phyloP scores from a whole-genome alignment of 2,113 vertebrate genomes.

The Sceloporus tristichus region DNA sequence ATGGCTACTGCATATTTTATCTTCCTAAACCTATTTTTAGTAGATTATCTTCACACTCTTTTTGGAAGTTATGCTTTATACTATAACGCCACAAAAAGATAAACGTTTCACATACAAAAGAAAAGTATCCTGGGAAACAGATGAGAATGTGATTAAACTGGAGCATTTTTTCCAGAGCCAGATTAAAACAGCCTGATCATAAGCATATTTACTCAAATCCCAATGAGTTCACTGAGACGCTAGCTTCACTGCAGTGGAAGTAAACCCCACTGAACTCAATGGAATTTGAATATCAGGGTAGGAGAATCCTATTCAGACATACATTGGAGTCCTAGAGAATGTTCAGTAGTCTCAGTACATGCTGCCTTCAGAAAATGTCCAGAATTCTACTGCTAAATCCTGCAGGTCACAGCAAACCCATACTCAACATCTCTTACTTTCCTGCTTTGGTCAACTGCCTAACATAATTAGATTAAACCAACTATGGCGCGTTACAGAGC shows the following conservation, averaged over 20 bases:
- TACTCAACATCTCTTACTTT: background rate
- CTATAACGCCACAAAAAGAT: constrained; percentile 41
- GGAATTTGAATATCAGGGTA: background rate
- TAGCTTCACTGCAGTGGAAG: background rate
- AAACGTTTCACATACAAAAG: constrained; percentile 52
- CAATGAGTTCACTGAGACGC: background rate
- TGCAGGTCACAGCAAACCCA: background rate
- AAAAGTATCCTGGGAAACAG: constrained; percentile 50
- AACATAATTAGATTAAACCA: background rate
- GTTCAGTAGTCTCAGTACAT: too few species aligned
- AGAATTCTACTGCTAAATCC: background rate
- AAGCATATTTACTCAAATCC: background rate
- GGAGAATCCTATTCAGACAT: too few species aligned
- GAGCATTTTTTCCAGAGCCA: constrained; percentile 16
- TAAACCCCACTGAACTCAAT: background rate
- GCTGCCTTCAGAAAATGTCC: background rate
- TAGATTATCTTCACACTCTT: constrained; percentile 26
- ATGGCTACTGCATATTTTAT: constrained; percentile 29
- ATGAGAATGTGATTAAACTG: constrained; percentile 42
- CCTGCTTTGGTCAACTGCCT: background rate
- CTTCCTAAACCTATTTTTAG: constrained; percentile 45
- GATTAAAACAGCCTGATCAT: constrained; percentile 9
- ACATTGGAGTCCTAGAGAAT: too few species aligned
- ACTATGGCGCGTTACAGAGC: background rate
- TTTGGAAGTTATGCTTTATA: constrained; percentile 39